Evolutionary conservation across 2,888 invertebrate species (phyloP).

Genomic region (Palloptera scutellata): DNA sequence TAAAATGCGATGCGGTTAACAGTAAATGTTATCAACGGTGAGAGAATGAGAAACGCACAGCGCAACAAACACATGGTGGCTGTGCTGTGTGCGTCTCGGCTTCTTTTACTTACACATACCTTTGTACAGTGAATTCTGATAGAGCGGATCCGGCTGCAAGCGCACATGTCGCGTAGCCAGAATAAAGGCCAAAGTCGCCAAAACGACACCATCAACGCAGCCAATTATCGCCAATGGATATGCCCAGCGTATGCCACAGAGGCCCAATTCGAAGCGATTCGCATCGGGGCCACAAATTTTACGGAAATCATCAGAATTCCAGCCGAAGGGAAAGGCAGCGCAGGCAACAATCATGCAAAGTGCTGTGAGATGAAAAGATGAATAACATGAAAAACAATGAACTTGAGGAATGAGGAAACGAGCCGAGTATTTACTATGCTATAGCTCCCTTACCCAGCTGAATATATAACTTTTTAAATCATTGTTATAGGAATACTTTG

Average conservation of each 20-base stretch:
- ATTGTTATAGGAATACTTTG: too few relatives aligned
- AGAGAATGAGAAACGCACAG: background rate
- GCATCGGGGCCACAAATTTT: slow-evolving; percentile 86
- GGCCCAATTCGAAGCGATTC: slow-evolving; percentile 79
- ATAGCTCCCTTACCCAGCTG: too few relatives aligned
- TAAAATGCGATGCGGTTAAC: background rate
- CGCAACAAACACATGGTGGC: too few relatives aligned
- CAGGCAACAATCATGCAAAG: slow-evolving; percentile 88
- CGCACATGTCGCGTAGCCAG: slow-evolving; percentile 89
- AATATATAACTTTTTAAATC: too few relatives aligned
- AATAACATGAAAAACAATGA: background rate
- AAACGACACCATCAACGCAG: slow-evolving; percentile 55
- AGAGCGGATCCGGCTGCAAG: slow-evolving; percentile 81
- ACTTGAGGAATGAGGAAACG: background rate
- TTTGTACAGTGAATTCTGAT: slow-evolving; percentile 76
- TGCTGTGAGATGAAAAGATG: slow-evolving; percentile 68
- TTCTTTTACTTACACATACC: slow-evolving; percentile 61
- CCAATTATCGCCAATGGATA: slow-evolving; percentile 90
- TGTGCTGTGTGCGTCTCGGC: background rate
- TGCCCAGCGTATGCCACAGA: slow-evolving; percentile 92
- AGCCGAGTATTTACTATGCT: too few relatives aligned
- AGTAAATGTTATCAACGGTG: background rate
- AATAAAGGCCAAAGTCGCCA: slow-evolving; percentile 88
- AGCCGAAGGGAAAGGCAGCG: slow-evolving; percentile 88
- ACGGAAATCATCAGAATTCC: slow-evolving; percentile 84